Percentiles rank a stretch among this genome's conserved stretches.
Conservation (phyloP, 64 coral and sea anemone genomes). For the Actinia tenebrosa region DNA sequence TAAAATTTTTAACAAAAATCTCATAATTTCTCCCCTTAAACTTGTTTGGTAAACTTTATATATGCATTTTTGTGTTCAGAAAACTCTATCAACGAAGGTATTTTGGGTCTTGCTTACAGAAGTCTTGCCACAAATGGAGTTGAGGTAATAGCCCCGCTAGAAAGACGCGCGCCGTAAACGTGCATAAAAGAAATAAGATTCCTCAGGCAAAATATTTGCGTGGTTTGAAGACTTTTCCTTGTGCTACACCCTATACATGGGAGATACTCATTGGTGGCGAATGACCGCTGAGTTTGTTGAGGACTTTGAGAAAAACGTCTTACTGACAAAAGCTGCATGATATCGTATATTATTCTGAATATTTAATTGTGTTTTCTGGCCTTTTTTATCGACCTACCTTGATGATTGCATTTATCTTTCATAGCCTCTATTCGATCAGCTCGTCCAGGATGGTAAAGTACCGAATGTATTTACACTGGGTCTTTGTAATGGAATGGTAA, state of each 20-base stretch:
- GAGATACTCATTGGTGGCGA: no score
- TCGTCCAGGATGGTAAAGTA: constrained; percentile 79
- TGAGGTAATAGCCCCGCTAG: constrained; percentile 31
- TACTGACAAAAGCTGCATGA: no score
- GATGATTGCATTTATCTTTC: neutral
- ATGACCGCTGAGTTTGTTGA: no score
- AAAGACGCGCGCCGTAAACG: neutral
- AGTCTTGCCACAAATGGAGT: constrained; percentile 88
- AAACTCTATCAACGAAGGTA: constrained; percentile 95
- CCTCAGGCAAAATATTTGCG: no score
- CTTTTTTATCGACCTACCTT: neutral
- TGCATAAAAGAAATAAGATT: no score
- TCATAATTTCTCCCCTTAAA: neutral
- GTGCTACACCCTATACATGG: no score
- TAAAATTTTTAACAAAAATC: neutral
- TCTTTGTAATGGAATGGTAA: constrained; percentile 92
- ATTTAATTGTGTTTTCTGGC: neutral
- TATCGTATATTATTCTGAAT: no score
- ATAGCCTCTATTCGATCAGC: constrained; percentile 84
- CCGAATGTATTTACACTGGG: constrained; percentile 87
- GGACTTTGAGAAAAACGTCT: no score
- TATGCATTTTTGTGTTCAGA: constrained; percentile 22
- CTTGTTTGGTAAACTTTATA: neutral
- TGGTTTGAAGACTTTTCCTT: no score
- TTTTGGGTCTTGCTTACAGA: constrained; percentile 85